Base-by-base conservation (phyloP, 2,888 invertebrate genomes). In the Ichneumoninae sp. region DNA sequence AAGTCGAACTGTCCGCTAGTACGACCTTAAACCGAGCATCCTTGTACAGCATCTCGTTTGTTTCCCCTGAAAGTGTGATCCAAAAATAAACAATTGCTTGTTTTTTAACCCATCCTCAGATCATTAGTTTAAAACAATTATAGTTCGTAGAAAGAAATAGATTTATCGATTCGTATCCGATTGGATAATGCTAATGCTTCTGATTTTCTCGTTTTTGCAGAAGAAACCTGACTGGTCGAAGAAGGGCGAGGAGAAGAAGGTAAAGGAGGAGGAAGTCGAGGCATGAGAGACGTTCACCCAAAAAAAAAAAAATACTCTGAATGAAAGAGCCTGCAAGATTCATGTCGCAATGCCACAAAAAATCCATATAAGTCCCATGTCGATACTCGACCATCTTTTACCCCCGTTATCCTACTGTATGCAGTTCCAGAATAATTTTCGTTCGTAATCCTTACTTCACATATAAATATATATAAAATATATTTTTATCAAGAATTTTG, bases 161-260 rank as follows among this genome's bases (percentile, higher is more conserved):
- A 62, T 68, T 13, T 19, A 60, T 75, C 69, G 30, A 52, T 72
- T 52, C 13, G 22, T 33, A 54, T 47, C 16, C 62, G 62, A 54
- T 71, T 10, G 19, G 62, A 74, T 50, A 47, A 26, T 26, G 22
- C 57, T 80, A 70, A 80, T 66, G 26, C 74, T 19, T 47, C 0
- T 22, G 50, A 30, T 92, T 89, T 87, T 89, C 88, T 91, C 87
- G 89, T 91, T 92, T 95, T 95, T 95, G 93, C 97, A 97, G 97
- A 98, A 97, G 95, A 98, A 98, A 95, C 97, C 98, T 92, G 98
- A 98, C 95, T 98, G 98, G 98, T 97, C 98, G 94, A 98, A 98
- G 96, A 97, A 97, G 94, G 97, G 97, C 93, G 97, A 97, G 92
- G 96, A 96, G 94, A 95, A 96, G 95, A 97, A 97, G 96, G 96